phyloP scores from a whole-genome alignment of 2,113 vertebrate genomes.

The Alectura lathami region DNA sequence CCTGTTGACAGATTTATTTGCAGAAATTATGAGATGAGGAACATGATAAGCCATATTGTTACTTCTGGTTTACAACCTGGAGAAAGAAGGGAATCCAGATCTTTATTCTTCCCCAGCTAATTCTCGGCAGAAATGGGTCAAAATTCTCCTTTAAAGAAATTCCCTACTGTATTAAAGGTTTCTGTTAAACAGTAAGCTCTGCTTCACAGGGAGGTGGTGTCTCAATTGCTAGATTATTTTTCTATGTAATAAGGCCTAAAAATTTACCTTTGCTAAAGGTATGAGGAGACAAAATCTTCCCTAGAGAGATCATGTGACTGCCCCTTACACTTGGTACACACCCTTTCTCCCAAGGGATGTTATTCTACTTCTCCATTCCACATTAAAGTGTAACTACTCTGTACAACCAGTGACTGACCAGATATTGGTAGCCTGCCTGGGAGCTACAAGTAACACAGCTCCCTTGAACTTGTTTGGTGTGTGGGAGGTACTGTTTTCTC shows the following conservation, averaged over 20 bases:
- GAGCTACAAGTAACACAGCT: background rate
- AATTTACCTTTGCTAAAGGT: background rate
- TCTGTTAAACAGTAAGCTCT: background rate
- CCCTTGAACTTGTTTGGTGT: background rate
- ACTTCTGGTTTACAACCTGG: background rate
- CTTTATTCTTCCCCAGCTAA: background rate
- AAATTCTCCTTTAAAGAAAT: background rate
- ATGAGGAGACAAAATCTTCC: background rate
- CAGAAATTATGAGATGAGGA: background rate
- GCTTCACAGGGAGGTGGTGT: background rate
- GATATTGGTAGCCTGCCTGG: background rate
- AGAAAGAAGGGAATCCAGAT: background rate
- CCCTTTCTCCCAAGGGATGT: background rate
- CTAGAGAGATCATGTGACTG: background rate
- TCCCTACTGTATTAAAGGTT: background rate
- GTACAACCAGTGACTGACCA: background rate
- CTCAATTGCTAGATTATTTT: background rate
- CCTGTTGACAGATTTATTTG: background rate
- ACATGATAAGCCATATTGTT: background rate
- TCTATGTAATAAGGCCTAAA: background rate
- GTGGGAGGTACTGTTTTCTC: background rate
- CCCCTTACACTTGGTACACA: background rate
- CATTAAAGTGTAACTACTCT: background rate
- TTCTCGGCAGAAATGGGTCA: background rate
- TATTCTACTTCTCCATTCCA: background rate